Evolutionary conservation across 2,113 vertebrate genomes (phyloP), one percentile per base, ranked within the genome.

Genomic region (Centrocercus urophasianus): DNA sequence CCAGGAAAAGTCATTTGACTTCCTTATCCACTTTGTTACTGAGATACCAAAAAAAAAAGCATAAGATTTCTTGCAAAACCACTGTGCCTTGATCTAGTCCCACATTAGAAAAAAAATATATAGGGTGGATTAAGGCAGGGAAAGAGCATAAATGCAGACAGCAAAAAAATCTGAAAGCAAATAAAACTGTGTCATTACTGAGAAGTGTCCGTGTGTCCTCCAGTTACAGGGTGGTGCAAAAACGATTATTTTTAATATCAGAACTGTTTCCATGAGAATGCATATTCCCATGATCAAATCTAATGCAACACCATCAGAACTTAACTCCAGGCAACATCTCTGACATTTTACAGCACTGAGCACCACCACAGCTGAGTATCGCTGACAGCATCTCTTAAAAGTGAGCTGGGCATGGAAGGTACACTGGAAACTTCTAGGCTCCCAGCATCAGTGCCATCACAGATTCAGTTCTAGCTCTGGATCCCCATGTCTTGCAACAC

Each of bases 151-250:
- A 42, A 82, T 63, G 54, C 0, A 0, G 27, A 56, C 28, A 84
- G 66, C n/a, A 88, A 88, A 95, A 63, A 63, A 40, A 85, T 89
- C 42, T 50, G 87, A 87, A 76, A 76, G 40, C 50, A 91, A 95
- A 90, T 59, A 83, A 82, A 89, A 42, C 38, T 0, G 30, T 70
- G 43, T 45, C 79, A 16, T 91, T 93, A 47, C 48, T 50, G 6
- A 27, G 36, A 87, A 65, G n/a, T 11, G 13, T 36, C 59, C 81
- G 5, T 7, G 38, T 24, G 75, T 43, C 57, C 64, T 56, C 70
- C 22, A 67, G 60, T 19, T 30, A 60, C 81, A 45, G 15, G 30
- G 1, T 84, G 59, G 43, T 61, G n/a, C 43, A 83, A 73, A 20
- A 70, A 40, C n/a, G 28, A 89, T 60, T 67, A 52, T 61, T 86